phyloP scores from a whole-genome alignment of 92 coral and sea anemone species.

The Blastomussa wellsi region DNA sequence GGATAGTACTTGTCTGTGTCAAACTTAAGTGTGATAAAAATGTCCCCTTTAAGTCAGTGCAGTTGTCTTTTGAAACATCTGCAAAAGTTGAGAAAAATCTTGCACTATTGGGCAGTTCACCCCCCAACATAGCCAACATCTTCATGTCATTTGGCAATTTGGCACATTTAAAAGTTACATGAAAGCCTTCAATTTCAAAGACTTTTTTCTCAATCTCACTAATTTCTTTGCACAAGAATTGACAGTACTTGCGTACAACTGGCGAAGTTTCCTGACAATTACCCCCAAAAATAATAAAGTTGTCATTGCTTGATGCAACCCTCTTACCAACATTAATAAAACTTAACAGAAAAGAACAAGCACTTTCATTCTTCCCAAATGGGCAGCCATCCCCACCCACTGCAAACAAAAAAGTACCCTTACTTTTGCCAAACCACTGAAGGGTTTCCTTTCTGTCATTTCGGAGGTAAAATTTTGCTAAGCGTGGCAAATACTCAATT shows the following conservation, averaged over 20 bases:
- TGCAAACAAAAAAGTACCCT: slow-evolving; percentile 67
- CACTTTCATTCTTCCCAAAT: slow-evolving; percentile 70
- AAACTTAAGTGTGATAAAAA: slow-evolving; percentile 23
- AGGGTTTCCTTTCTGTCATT: slow-evolving; percentile 51
- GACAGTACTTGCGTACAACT: slow-evolving; percentile 28
- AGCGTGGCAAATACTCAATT: slow-evolving; percentile 51
- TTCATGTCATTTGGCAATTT: slow-evolving; percentile 49
- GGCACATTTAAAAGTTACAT: slow-evolving; percentile 38
- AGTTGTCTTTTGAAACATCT: slow-evolving; percentile 50
- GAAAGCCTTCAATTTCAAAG: slow-evolving; percentile 55
- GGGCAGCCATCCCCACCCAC: slow-evolving; percentile 75
- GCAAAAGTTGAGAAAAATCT: slow-evolving; percentile 43
- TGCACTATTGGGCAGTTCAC: slow-evolving; percentile 26
- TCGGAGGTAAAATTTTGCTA: slow-evolving; percentile 2
- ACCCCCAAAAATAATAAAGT: slow-evolving; percentile 52
- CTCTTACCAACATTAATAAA: slow-evolving; percentile 58
- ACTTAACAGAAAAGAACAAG: slow-evolving; percentile 64
- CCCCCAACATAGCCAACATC: slow-evolving; percentile 20
- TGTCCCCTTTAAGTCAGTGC: slow-evolving; percentile 11
- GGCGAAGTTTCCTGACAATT: slow-evolving; percentile 48
- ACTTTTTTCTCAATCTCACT: slow-evolving; percentile 35
- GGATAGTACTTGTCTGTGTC: slow-evolving; percentile 33
- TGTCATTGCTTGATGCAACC: slow-evolving; percentile 52
- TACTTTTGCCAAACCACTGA: slow-evolving; percentile 67
- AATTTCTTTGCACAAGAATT: slow-evolving; percentile 43